Conservation (phyloP, 2,113 vertebrate species). For the Zosterops borbonicus region DNA sequence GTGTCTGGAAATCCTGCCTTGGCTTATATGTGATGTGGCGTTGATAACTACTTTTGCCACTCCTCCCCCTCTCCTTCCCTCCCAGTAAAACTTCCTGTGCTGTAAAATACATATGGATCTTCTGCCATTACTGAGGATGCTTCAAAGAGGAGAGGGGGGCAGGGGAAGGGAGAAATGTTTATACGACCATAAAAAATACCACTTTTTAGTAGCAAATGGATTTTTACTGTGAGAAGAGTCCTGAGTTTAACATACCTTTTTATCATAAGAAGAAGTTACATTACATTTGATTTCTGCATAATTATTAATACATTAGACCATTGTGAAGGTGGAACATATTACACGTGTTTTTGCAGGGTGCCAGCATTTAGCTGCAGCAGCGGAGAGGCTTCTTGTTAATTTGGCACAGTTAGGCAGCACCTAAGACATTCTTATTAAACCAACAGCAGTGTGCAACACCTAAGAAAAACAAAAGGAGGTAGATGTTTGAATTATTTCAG, state of each 20-base stretch:
- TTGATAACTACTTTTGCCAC: background rate
- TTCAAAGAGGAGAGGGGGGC: background rate
- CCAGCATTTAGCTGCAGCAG: background rate
- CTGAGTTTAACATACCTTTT: background rate
- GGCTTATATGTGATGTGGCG: fast-evolving
- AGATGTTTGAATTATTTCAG: background rate
- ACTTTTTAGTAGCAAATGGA: background rate
- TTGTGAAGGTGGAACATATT: background rate
- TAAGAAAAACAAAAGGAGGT: background rate
- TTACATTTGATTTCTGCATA: background rate
- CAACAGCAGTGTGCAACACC: background rate
- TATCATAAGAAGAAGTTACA: background rate
- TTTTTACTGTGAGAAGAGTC: background rate
- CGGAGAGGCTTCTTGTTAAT: background rate
- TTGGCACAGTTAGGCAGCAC: background rate
- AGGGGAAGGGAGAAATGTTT: background rate
- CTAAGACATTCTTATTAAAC: background rate
- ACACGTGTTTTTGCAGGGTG: background rate
- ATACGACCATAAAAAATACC: background rate
- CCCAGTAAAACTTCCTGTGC: background rate
- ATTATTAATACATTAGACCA: background rate
- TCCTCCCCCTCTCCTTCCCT: background rate
- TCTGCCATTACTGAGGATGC: background rate
- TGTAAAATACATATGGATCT: background rate
- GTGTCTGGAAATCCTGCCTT: background rate